phyloP scores from a whole-genome alignment of 1,140 invertebrate genomes.

The Eueides isabella region DNA sequence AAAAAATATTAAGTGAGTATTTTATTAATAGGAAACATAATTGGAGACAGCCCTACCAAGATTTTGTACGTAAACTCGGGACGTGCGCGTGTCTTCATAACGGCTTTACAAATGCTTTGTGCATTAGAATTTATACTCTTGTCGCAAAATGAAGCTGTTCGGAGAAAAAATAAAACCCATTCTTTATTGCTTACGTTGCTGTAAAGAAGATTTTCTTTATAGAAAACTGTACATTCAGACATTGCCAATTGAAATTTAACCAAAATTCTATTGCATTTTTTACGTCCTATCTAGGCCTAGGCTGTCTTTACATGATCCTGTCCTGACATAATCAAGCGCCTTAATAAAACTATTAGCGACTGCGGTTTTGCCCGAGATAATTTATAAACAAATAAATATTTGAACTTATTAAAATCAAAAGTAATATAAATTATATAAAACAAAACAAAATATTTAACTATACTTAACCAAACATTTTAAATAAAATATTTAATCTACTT shows the following conservation, averaged over 20 bases:
- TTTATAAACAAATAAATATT: too few species aligned
- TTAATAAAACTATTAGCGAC: too few species aligned
- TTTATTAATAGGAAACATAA: neutral
- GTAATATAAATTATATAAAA: too few species aligned
- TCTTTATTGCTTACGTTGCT: slow-evolving; percentile 33
- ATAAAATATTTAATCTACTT: too few species aligned
- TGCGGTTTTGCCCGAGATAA: too few species aligned
- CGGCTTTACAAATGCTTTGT: slow-evolving; percentile 30
- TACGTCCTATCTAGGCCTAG: too few species aligned
- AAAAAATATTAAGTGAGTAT: neutral
- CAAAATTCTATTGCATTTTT: neutral
- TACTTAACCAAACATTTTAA: too few species aligned
- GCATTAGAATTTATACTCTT: slow-evolving; percentile 43
- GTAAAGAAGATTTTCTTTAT: slow-evolving; percentile 16
- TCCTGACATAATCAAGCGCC: too few species aligned
- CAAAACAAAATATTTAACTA: too few species aligned
- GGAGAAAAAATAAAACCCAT: slow-evolving; percentile 39
- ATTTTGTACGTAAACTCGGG: slow-evolving; percentile 36
- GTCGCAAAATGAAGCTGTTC: slow-evolving; percentile 40
- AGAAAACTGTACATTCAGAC: slow-evolving; percentile 19
- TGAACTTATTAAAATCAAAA: too few species aligned
- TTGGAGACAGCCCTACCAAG: slow-evolving; percentile 26
- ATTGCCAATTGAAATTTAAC: neutral
- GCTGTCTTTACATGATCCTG: too few species aligned
- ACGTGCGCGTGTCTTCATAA: slow-evolving; percentile 38